Evolutionary conservation across 2,888 invertebrate genomes (phyloP).

Genomic region (Eupithecia subumbrata): DNA sequence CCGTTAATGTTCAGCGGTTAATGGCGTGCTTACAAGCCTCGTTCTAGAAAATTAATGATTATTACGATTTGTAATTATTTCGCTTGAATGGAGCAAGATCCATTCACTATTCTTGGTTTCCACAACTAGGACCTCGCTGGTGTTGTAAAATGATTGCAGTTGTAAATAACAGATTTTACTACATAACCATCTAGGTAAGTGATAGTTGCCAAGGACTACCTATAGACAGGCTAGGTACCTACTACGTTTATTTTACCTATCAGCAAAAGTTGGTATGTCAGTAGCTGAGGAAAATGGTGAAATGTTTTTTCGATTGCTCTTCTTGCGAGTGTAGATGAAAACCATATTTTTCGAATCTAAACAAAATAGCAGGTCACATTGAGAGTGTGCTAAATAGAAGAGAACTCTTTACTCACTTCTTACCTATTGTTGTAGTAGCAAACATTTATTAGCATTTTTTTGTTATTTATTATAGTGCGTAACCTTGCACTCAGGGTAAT

Average conservation of each 20-base stretch:
- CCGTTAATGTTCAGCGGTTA: constrained; percentile 8
- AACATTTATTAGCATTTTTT: background rate
- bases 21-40: constrained; percentile 15
- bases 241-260: background rate
- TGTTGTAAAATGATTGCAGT: constrained; percentile 9
- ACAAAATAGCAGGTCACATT: background rate
- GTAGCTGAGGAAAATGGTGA: background rate
- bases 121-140: constrained; percentile 6
- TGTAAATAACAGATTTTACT: constrained; percentile 15
- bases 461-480: no score
- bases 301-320: background rate
- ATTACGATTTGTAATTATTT: constrained; percentile 25
- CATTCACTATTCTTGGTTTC: constrained; percentile 19
- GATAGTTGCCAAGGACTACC: background rate
- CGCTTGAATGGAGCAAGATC: constrained; percentile 21
- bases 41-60: constrained; percentile 20
- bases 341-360: background rate
- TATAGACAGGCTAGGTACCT: background rate
- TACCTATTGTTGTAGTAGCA: background rate
- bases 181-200: background rate
- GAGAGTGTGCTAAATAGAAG: background rate
- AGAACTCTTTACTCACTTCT: background rate
- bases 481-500: no score
- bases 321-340: background rate
- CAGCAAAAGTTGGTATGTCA: background rate